Conservation (phyloP, 2,797 vertebrate species). For the Lacerta bilineata region DNA sequence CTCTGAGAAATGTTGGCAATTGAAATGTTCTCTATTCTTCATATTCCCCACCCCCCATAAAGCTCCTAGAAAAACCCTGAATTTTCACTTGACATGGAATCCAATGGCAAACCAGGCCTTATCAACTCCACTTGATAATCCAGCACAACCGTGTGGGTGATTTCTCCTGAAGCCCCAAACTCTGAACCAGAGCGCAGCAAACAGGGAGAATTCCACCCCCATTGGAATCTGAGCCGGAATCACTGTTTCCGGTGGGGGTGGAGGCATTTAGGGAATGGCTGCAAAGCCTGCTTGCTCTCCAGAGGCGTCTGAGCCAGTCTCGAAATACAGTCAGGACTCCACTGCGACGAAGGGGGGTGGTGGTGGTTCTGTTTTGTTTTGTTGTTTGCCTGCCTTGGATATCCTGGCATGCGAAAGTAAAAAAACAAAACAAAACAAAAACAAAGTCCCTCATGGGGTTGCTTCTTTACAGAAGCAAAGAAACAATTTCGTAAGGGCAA, state of each 20-base stretch:
- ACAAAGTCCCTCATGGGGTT: no score
- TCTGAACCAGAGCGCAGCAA: neutral
- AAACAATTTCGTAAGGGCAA: no score
- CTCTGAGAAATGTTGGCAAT: no score
- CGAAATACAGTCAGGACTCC: neutral
- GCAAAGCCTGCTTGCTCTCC: neutral
- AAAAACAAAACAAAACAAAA: no score
- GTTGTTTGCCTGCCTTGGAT: neutral
- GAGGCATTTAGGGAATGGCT: conserved; percentile 16
- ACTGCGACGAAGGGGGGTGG: neutral
- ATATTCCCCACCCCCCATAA: no score
- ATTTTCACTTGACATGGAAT: no score
- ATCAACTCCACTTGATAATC: neutral
- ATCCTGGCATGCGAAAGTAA: neutral
- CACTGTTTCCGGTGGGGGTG: conserved; percentile 14
- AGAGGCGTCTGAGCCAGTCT: neutral
- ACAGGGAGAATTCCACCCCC: conserved; percentile 3
- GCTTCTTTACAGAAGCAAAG: no score
- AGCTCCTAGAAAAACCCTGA: no score
- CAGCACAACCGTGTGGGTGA: neutral
- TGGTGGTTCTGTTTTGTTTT: neutral
- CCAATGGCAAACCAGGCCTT: neutral
- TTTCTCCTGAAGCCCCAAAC: neutral
- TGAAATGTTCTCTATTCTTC: no score
- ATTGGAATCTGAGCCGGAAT: conserved; percentile 7